A percentile compares a stretch with the other conserved stretches of the same genome.
Conservation (phyloP, 2,888 invertebrate genomes). For the Resseliella maxima region DNA sequence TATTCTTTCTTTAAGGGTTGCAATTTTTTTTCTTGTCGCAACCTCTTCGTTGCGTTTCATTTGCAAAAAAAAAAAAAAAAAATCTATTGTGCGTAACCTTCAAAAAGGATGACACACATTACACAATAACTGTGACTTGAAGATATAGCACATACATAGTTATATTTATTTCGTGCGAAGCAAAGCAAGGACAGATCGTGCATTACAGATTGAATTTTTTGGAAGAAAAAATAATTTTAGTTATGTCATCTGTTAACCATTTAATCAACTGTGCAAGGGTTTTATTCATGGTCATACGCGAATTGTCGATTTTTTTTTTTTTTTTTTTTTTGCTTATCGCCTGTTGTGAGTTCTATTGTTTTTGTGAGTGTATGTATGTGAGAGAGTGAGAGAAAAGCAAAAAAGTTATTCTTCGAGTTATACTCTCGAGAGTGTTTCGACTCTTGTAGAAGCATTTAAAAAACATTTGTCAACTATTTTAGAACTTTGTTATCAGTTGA, state of each 20-base stretch:
- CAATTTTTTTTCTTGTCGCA: neutral
- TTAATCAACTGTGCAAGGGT: slow-evolving; percentile 6
- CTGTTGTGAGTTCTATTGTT: neutral
- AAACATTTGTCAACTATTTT: slow-evolving; percentile 15
- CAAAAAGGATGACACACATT: neutral
- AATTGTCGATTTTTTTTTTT: neutral
- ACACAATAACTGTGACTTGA: slow-evolving; percentile 1
- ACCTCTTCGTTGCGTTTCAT: neutral
- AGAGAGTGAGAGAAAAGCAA: too few species aligned
- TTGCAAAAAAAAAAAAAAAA: too few species aligned
- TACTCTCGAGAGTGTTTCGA: too few species aligned
- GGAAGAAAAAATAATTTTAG: neutral
- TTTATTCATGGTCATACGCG: slow-evolving; percentile 5
- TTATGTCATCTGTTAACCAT: slow-evolving; percentile 37
- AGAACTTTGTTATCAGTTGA: neutral
- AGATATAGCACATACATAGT: neutral
- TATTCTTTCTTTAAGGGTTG: slow-evolving; percentile 20
- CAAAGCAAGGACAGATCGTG: neutral
- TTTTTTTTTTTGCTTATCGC: neutral
- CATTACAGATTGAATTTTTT: neutral
- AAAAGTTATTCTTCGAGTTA: too few species aligned
- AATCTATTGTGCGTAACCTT: slow-evolving; percentile 39
- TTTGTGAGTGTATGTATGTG: too few species aligned
- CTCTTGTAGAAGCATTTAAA: neutral
- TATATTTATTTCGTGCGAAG: neutral